Base-by-base conservation (phyloP, 2,888 invertebrate species). In the Tuberolachnus salignus region DNA sequence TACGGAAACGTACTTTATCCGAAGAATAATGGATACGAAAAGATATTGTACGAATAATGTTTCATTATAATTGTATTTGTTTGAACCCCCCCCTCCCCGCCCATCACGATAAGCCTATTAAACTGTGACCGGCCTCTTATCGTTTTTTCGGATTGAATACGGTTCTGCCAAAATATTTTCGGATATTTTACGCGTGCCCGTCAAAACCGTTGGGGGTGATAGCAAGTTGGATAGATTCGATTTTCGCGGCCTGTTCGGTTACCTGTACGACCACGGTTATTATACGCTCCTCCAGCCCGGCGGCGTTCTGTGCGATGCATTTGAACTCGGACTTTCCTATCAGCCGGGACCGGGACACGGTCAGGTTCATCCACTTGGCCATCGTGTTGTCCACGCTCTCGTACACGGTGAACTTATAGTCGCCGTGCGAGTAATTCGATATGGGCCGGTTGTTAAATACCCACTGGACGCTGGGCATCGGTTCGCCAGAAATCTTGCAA, bases 291-390 rank as follows among this genome's bases (percentile, higher is more conserved):
- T 91, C 92, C 3, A 90, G 89, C 0, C 95, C 95, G 0, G 93
- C 95, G 0, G 90, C 89, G 85, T 94, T 95, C 84, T 91, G 92
- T 0, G 94, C 95, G 3, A 92, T 89, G 84, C 95, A 96, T 63
- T 90, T 88, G 85, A 93, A 93, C 71, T 91, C 89, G 0, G 93
- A 93, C 83, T 90, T 69, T 84, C 93, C 93, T 16, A 89, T 88
- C 11, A 86, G 86, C 1, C 88, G 86, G 0, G 91, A 88, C 34
- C 90, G 89, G 0, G 88, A 86, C 64, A 93, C 90, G 1, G 92
- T 92, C 66, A 94, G 85, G 84, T 93, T 91, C 21, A 90, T 88
- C 90, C 91, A 91, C 53, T 81, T 73, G 49, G 73, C 80, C 74
- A 66, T 69, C 19, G 64, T 87, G 86, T 81, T 82, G 44, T 82